Evolutionary conservation across 2,888 invertebrate genomes (phyloP).

Genomic region (Drosophila demipolita): DNA sequence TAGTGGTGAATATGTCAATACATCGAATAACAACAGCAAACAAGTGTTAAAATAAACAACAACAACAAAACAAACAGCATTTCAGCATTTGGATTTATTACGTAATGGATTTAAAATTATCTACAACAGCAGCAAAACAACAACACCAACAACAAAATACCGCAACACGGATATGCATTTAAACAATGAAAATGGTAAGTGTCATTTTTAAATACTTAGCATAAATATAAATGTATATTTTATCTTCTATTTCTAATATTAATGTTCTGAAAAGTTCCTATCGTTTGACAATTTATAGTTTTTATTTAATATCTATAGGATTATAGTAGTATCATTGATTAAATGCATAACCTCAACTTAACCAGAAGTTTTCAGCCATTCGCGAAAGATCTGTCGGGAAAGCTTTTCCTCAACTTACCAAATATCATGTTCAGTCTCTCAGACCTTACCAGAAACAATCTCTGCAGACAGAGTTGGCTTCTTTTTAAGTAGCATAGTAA

Average conservation of each 20-base stretch:
- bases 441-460: conserved; percentile 13
- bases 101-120: conserved; percentile 75
- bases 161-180: conserved; percentile 71
- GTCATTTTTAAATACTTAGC: conserved; percentile 1
- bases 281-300: background rate
- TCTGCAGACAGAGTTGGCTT: background rate
- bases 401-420: conserved; percentile 31
- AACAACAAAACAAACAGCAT: conserved; percentile 35
- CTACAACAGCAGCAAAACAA: conserved; percentile 47
- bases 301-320: background rate
- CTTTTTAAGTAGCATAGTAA: background rate
- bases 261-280: background rate
- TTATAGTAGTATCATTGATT: background rate
- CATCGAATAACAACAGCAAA: conserved; percentile 27
- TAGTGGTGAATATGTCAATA: conserved; percentile 40
- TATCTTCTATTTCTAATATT: background rate
- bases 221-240: background rate
- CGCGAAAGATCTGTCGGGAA: conserved; percentile 59
- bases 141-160: conserved; percentile 19
- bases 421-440: conserved; percentile 6
- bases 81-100: conserved; percentile 68
- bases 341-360: background rate
- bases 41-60: conserved; percentile 40
- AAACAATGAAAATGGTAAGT: conserved; percentile 66
- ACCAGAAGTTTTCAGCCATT: conserved; percentile 14